Evolutionary conservation across 2,797 vertebrate species (phyloP).

Genomic region (Thalassophryne amazonica): DNA sequence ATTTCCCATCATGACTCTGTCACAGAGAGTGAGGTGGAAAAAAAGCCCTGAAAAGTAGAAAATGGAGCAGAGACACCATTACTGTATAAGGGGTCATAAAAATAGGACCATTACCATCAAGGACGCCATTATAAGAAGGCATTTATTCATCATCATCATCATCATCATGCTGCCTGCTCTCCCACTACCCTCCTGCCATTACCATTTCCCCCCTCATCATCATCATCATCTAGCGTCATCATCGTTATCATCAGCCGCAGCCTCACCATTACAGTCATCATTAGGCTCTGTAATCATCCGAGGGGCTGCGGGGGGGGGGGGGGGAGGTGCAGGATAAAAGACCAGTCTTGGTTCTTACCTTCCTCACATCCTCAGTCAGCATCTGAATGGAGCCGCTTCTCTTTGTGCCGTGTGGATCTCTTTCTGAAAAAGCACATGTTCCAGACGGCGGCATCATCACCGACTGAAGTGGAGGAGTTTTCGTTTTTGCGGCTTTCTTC

Average conservation of each 20-base stretch:
- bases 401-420: not conserved
- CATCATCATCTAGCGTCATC: conserved; percentile 46
- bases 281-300: conserved; percentile 81
- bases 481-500: conserved; percentile 1
- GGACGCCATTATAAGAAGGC: conserved; percentile 77
- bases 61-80: conserved; percentile 68
- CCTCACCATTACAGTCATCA: conserved; percentile 81
- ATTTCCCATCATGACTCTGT: conserved; percentile 57
- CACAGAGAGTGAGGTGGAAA: conserved; percentile 63
- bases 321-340: conserved; percentile 74
- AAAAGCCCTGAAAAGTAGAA: conserved; percentile 60
- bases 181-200: conserved; percentile 60
- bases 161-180: conserved; percentile 53
- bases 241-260: conserved; percentile 64
- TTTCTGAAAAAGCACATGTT: not conserved
- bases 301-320: conserved; percentile 73
- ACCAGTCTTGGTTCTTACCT: conserved; percentile 48
- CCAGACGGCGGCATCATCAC: too few species aligned
- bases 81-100: conserved; percentile 80
- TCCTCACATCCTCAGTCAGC: conserved; percentile 52
- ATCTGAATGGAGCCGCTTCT: conserved; percentile 33
- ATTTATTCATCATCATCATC: conserved; percentile 82
- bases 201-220: conserved; percentile 52
- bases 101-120: conserved; percentile 81
- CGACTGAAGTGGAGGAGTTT: not conserved